Base-by-base conservation (phyloP, 1,140 invertebrate species). In the Conus ventricosus region DNA sequence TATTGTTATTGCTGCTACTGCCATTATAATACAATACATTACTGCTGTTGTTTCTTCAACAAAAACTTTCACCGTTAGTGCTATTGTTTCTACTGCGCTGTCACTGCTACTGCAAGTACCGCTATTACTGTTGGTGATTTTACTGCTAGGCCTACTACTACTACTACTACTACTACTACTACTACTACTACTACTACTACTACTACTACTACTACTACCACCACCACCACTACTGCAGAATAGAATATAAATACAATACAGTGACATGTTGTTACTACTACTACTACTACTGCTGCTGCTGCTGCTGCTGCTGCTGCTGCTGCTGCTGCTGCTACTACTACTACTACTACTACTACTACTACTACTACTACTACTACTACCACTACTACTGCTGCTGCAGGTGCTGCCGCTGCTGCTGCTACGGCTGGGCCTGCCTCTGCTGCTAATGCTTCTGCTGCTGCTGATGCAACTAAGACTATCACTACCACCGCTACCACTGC, bases 291-390 rank as follows among this genome's bases (percentile, higher is more conserved):
- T 39, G 39, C 51, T 53, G 11, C 23, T 27, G 23, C 80, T 82
- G 5, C 51, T 11, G 39, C 53, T 11, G 67, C 78, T 78, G 10
- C n/a, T 81, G 39, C 78, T 60, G 53, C 54, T 55, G n/a, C 87
- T 82, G 10, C 85, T 57, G 76, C n/a, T 25, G 20, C 39, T 78
- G 23, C 13, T 27, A 13, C n/a, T 25, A 85, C 84, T 81, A 81
- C 25, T 81, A 27, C 25, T 15, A 81, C 25, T 81, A 81, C 78
- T 81, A 81, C 78, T 81, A 81, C 25, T 81, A 81, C 25, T 15
- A 81, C 25, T 81, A 81, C 78, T 81, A 81, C 25, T 81, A 27
- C 25, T 15, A 81, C 25, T 81, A 5, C 78, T 81, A 5, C 78
- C 5, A 5, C 25, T 81, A 5, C 25, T 15, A 5, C 25, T 81